These are phyloP conservation scores for Tineola bisselliella DNA, from an alignment of 2,888 invertebrate species.

Conservation along the genomic window DNA sequence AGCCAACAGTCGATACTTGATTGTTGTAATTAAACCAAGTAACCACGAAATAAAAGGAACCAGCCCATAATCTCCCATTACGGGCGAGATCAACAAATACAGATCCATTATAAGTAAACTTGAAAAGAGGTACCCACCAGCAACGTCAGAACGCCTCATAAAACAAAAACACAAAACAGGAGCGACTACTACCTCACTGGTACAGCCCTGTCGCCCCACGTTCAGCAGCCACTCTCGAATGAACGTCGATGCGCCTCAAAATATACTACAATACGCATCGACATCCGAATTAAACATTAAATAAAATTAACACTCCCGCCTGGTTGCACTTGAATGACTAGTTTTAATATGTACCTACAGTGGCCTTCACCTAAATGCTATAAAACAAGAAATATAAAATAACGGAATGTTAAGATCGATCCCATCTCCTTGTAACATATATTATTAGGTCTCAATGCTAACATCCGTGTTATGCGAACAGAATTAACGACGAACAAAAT, in stretches of 20 bases:
- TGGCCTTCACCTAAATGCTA: conserved; percentile 58
- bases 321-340: conserved; percentile 68
- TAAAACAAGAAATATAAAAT: conserved; percentile 28
- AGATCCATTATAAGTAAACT: neutral
- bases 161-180: neutral
- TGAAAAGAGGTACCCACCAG: neutral
- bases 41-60: neutral
- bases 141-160: neutral
- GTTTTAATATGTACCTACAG: conserved; percentile 55
- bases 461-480: conserved; percentile 46
- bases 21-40: neutral
- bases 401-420: conserved; percentile 67
- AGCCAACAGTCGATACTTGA: too few species aligned
- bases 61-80: neutral
- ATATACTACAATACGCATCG: conserved; percentile 51
- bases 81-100: neutral
- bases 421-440: conserved; percentile 65
- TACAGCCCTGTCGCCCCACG: conserved; percentile 11
- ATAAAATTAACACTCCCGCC: conserved; percentile 58
- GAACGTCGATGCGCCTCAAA: conserved; percentile 34
- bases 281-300: conserved; percentile 31
- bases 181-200: conserved; percentile 5
- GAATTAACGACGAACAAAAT: conserved; percentile 40
- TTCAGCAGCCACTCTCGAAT: conserved; percentile 15
- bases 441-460: conserved; percentile 67